Percentiles rank a stretch among this genome's conserved stretches.
Conservation (phyloP, 2,113 vertebrate genomes). For the Gallinago jamesoni region DNA sequence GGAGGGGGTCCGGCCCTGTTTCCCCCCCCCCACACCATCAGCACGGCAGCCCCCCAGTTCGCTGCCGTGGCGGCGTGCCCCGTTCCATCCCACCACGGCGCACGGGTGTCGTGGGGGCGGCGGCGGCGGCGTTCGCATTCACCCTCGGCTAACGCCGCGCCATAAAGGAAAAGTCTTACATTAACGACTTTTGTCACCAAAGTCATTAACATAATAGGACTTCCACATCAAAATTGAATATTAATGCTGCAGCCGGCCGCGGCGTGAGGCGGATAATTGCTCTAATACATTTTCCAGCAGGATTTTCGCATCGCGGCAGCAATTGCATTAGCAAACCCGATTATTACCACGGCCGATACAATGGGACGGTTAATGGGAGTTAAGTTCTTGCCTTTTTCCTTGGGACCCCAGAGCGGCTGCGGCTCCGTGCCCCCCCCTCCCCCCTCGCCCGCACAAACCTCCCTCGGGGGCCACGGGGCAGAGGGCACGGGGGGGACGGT, state of each 20-base stretch:
- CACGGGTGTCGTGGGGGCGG: no score
- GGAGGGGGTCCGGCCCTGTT: no score
- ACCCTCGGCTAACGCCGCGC: neutral
- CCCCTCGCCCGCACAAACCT: neutral
- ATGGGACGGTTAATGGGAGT: constrained; percentile 19
- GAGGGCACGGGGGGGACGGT: neutral
- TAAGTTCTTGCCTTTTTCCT: neutral
- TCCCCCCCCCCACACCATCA: accelerated
- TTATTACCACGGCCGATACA: constrained; percentile 45
- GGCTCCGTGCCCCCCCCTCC: accelerated
- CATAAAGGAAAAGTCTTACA: constrained; percentile 35
- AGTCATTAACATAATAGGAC: constrained; percentile 72
- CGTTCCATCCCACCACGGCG: neutral
- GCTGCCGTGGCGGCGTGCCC: accelerated
- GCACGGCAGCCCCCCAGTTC: neutral
- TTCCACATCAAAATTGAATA: constrained; percentile 70
- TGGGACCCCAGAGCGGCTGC: neutral
- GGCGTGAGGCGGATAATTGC: constrained; percentile 66
- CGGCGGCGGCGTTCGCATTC: neutral
- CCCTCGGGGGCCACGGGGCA: neutral
- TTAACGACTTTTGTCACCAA: constrained; percentile 65
- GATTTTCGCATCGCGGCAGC: constrained; percentile 54
- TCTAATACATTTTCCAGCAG: constrained; percentile 71
- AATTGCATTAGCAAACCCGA: constrained; percentile 62
- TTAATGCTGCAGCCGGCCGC: constrained; percentile 64